Evolutionary conservation across 2,113 vertebrate genomes (phyloP), one percentile per base, ranked within the genome.

Genomic region (Podocnemis expansa): DNA sequence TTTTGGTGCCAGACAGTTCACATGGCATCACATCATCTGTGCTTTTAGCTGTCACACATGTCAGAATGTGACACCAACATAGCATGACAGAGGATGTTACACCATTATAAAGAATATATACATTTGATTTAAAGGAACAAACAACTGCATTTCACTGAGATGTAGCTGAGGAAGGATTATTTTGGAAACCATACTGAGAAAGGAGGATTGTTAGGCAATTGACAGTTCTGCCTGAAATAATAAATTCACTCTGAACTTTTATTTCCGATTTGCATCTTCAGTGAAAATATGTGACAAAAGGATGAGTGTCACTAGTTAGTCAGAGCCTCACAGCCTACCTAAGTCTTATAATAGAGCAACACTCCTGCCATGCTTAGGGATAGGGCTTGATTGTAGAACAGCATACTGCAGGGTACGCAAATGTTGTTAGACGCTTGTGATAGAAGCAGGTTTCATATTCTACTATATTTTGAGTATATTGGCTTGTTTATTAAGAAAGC

Each of bases 381-480:
- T 8, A 73, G 11, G 16, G 6, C n/a, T 52, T 63, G 10, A 63
- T 9, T 8, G 13, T 73, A 29, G 22, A 89, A 9, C 16, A 13
- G 78, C 34, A 70, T 10, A 25, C 45, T 79, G 9, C 4, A 81
- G 52, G 1, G 16, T 8, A 67, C n/a, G n/a, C 10, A 17, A 67
- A 17, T 34, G 25, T 27, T 9, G 5, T 12, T 88, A 6, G 24
- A 60, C 25, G 12, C 22, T 22, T 5, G 73, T 60, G 43, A 6
- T 1, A 43, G 0, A 3, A 75, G 41, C 31, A 8, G 45, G 10
- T 52, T 58, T 51, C 6, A 49, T 29, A 58, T 41, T 10, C 19
- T 5, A 25, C 2, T 8, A 11, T 2, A 63, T 24, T 8, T 47
- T 27, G 43, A 16, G 25, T 56, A 6, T 3, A 31, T 10, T 1